Percentiles rank a stretch among this genome's conserved stretches.
These are phyloP conservation scores for Anthonomus grandis DNA, from an alignment of 1,140 invertebrate genomes.

Conservation along the genomic window DNA sequence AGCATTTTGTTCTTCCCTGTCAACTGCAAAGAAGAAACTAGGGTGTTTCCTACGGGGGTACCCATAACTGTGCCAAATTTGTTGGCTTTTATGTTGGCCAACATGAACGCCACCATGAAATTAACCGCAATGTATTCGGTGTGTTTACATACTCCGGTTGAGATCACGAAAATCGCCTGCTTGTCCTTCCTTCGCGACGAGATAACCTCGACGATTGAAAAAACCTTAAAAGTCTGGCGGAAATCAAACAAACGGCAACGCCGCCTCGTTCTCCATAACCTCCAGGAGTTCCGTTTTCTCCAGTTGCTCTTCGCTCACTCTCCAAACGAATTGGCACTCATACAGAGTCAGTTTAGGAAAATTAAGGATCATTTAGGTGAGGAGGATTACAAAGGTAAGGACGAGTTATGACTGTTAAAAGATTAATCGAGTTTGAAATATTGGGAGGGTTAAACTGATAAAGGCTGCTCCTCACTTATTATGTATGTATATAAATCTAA, in stretches of 20 bases:
- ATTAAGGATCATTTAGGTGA: no score
- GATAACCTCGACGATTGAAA: constrained; percentile 32
- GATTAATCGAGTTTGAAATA: no score
- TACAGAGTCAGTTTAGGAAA: constrained; percentile 31
- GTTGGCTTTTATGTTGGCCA: constrained; percentile 68
- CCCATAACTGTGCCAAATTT: constrained; percentile 66
- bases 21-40: constrained; percentile 68
- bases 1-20: constrained; percentile 72
- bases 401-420: no score
- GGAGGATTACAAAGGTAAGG: no score
- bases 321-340: constrained; percentile 16
- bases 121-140: constrained; percentile 45
- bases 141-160: constrained; percentile 41
- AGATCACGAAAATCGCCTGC: constrained; percentile 32
- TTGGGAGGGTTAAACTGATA: no score
- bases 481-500: no score
- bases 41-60: constrained; percentile 61
- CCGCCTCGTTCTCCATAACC: constrained; percentile 31
- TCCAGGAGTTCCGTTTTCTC: constrained; percentile 33
- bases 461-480: no score
- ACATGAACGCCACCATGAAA: constrained; percentile 51
- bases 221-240: constrained; percentile 36
- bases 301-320: constrained; percentile 39
- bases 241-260: constrained; percentile 29
- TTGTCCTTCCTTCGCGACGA: constrained; percentile 32